Conservation (phyloP, 2,888 invertebrate genomes). For the Acanthosoma haemorrhoidale region DNA sequence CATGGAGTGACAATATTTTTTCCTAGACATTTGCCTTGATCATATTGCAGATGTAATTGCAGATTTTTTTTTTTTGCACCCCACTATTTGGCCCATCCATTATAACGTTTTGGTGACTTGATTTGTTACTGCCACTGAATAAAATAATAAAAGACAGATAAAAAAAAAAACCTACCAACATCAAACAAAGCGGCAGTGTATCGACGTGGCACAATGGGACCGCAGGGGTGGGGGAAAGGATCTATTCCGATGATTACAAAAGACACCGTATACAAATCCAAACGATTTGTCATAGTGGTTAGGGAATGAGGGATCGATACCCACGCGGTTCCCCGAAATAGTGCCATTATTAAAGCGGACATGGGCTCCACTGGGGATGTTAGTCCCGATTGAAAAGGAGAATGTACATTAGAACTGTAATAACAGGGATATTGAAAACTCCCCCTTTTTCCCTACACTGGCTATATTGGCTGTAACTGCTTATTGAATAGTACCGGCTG, state of each 20-base stretch:
- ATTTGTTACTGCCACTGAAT: no score
- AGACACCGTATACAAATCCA: slow-evolving; percentile 16
- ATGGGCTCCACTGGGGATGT: not conserved
- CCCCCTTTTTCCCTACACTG: not conserved
- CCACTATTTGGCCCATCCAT: no score
- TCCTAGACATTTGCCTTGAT: no score
- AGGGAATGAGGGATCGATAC: slow-evolving; percentile 12
- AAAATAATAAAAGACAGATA: no score
- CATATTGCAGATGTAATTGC: no score
- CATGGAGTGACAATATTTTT: no score
- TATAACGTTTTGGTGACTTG: no score
- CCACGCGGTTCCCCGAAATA: not conserved
- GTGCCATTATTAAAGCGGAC: slow-evolving; percentile 9
- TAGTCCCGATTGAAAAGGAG: slow-evolving; percentile 20
- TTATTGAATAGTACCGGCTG: not conserved
- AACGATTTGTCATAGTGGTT: slow-evolving; percentile 19
- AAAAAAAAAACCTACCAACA: no score
- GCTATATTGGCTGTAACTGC: not conserved
- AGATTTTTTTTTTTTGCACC: no score
- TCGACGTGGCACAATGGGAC: slow-evolving; percentile 4
- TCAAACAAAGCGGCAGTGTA: not conserved
- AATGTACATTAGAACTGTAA: slow-evolving; percentile 25
- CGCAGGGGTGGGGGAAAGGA: not conserved
- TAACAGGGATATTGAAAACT: slow-evolving; percentile 24
- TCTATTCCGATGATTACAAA: not conserved